phyloP scores from a whole-genome alignment of 2,113 vertebrate genomes.

The Nicator chloris region DNA sequence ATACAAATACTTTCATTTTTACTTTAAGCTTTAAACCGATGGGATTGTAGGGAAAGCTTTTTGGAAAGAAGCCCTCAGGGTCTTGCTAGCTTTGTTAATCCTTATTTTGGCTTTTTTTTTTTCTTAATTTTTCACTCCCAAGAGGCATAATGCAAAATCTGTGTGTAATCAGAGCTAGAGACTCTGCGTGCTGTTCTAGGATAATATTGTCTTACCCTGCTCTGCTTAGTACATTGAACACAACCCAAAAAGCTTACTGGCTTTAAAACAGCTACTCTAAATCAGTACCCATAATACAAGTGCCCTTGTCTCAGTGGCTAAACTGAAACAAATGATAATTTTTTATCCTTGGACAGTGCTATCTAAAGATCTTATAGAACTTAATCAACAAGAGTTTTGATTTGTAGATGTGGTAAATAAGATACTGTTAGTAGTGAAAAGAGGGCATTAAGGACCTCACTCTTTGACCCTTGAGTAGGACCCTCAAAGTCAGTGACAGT shows the following conservation, averaged over 20 bases:
- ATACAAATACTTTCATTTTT: background rate
- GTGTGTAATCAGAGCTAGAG: background rate
- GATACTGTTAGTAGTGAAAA: background rate
- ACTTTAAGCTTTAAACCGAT: background rate
- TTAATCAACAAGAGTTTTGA: background rate
- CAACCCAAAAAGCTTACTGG: background rate
- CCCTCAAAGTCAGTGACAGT: background rate
- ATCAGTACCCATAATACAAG: background rate
- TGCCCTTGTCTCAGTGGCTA: background rate
- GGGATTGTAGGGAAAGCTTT: background rate
- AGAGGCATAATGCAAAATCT: slow-evolving; percentile 4
- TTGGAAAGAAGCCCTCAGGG: background rate
- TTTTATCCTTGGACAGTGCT: background rate
- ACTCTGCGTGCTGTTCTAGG: background rate
- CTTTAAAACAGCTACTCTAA: background rate
- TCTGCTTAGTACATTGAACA: background rate
- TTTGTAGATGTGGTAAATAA: background rate
- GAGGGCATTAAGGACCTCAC: background rate
- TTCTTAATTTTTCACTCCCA: background rate
- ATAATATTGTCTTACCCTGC: background rate
- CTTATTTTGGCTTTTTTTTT: background rate
- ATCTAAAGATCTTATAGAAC: background rate
- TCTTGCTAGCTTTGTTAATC: slow-evolving; percentile 26
- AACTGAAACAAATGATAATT: background rate
- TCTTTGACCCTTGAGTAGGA: background rate